These are phyloP conservation scores for Mico argentatus DNA, from an alignment of 2,797 vertebrate species.

Conservation along the genomic window DNA sequence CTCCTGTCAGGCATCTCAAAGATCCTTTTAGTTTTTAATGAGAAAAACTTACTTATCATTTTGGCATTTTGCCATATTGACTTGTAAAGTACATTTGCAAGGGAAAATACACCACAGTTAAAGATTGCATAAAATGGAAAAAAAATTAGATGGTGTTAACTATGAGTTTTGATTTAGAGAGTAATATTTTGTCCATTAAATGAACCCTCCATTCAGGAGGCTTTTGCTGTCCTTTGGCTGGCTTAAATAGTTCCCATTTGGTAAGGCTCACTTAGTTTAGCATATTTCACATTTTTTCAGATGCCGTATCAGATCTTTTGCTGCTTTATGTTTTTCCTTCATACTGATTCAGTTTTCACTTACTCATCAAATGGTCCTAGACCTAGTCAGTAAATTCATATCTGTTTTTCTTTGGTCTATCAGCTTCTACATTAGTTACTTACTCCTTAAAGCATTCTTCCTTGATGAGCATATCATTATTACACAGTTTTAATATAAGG, in stretches of 20 bases:
- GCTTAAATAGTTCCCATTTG: background rate
- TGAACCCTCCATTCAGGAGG: background rate
- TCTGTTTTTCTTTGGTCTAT: background rate
- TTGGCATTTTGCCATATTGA: background rate
- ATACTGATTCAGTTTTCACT: background rate
- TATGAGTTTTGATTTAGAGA: background rate
- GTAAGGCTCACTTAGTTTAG: background rate
- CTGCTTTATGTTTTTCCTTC: background rate
- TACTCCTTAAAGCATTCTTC: background rate
- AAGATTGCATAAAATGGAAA: background rate
- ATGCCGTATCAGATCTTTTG: background rate
- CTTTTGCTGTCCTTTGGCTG: background rate
- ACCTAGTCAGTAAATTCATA: background rate
- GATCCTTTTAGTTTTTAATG: background rate
- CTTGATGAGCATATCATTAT: background rate
- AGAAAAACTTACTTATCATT: background rate
- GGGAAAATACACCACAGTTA: background rate
- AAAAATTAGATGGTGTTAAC: background rate
- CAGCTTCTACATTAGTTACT: conserved; percentile 29
- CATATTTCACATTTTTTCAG: background rate
- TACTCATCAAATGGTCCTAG: background rate
- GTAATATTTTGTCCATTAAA: background rate
- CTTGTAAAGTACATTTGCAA: background rate
- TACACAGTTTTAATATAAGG: conserved; percentile 8
- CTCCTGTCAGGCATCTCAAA: background rate